phyloP scores from a whole-genome alignment of 2,888 invertebrate genomes.

The Embidobia sp. region DNA sequence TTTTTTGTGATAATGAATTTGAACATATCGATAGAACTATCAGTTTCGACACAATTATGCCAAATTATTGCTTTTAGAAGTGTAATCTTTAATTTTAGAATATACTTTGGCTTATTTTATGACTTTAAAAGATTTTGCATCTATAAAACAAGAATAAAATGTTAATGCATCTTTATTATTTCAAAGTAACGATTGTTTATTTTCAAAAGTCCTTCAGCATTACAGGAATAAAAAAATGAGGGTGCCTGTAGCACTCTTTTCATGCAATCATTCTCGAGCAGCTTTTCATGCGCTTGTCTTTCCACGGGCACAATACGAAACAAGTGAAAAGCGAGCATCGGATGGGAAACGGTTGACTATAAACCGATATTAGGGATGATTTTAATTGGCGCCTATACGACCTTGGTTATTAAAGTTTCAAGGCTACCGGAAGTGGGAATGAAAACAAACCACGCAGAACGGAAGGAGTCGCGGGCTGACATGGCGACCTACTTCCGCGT shows the following conservation, averaged over 20 bases:
- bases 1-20: too few species aligned
- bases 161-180: too few species aligned
- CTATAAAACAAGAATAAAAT: too few species aligned
- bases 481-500: slow-evolving; percentile 68
- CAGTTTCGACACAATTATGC: too few species aligned
- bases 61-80: too few species aligned
- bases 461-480: slow-evolving; percentile 64
- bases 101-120: too few species aligned
- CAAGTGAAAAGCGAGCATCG: slow-evolving; percentile 14
- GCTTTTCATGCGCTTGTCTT: slow-evolving; percentile 9
- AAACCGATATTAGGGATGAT: slow-evolving; percentile 33
- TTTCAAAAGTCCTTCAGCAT: too few species aligned
- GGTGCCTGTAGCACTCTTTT: not conserved
- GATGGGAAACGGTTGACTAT: slow-evolving; percentile 6
- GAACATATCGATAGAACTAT: too few species aligned
- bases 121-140: too few species aligned
- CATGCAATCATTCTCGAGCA: not conserved
- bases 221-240: too few species aligned
- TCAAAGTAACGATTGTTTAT: too few species aligned
- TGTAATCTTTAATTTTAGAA: too few species aligned
- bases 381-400: slow-evolving; percentile 65
- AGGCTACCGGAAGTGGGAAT: slow-evolving; percentile 60
- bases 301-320: slow-evolving; percentile 8
- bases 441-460: slow-evolving; percentile 65
- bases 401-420: slow-evolving; percentile 67